phyloP scores from a whole-genome alignment of 1,140 invertebrate species.

The Aphaenogaster ashmeadi region DNA sequence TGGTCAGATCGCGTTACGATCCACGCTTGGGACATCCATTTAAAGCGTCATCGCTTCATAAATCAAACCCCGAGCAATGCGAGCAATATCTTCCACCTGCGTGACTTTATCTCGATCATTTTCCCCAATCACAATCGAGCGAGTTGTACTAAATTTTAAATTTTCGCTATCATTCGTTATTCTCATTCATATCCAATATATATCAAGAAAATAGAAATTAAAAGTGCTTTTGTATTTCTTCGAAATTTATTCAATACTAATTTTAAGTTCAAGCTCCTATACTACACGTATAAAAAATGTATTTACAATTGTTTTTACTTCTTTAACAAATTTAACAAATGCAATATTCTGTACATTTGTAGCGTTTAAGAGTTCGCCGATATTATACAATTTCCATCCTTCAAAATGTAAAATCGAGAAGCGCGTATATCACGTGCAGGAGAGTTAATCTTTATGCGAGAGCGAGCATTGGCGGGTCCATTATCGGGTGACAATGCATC shows the following conservation, averaged over 20 bases:
- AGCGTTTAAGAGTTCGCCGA: background rate
- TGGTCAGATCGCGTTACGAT: conserved; percentile 77
- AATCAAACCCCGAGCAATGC: conserved; percentile 70
- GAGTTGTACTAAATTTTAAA: background rate
- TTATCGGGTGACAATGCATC: conserved; percentile 50
- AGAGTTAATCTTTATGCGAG: conserved; percentile 26
- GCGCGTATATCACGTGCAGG: background rate
- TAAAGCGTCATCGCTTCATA: conserved; percentile 74
- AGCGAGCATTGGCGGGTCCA: background rate
- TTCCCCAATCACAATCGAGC: background rate
- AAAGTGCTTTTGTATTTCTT: background rate
- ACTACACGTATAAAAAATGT: background rate
- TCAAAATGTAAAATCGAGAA: background rate
- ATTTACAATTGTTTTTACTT: background rate
- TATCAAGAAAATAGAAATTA: background rate
- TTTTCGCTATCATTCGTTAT: background rate
- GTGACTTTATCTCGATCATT: conserved; percentile 31
- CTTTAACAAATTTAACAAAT: background rate
- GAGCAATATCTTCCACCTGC: conserved; percentile 43
- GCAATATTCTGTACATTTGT: background rate
- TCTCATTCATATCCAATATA: background rate
- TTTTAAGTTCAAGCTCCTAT: background rate
- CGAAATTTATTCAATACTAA: background rate
- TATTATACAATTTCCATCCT: background rate
- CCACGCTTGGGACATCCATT: conserved; percentile 71